A percentile compares a stretch with the other conserved stretches of the same genome.
Evolutionary conservation across 1,140 invertebrate genomes (phyloP).

Genomic region (Anoplophora glabripennis): DNA sequence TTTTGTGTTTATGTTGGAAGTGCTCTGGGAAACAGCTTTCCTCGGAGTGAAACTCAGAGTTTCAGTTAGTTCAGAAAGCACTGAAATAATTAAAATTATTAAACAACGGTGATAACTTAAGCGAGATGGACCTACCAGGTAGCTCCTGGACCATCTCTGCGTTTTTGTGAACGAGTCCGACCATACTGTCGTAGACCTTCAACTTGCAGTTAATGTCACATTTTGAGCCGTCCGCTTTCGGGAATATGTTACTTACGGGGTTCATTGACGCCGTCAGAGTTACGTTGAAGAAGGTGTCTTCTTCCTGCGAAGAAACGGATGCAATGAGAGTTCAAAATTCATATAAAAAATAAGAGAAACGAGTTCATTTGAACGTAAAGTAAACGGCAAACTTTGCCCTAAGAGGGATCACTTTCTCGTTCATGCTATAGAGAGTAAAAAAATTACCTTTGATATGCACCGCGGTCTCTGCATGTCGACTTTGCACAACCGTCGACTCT

Average conservation of each 20-base stretch:
- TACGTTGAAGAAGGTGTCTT: constrained; percentile 30
- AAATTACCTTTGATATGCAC: constrained; percentile 30
- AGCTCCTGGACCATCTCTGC: constrained; percentile 34
- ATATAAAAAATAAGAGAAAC: too few relatives aligned
- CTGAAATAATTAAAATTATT: constrained; percentile 15
- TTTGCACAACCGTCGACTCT: constrained; percentile 26
- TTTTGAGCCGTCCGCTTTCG: constrained; percentile 18
- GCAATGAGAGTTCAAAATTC: too few relatives aligned
- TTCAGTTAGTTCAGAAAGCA: constrained; percentile 35
- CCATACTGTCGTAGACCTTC: constrained; percentile 35
- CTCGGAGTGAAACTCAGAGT: constrained; percentile 27
- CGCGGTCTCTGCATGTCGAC: constrained; percentile 31
- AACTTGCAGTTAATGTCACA: constrained; percentile 44
- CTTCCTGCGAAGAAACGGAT: constrained; percentile 24
- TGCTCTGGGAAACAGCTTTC: constrained; percentile 10
- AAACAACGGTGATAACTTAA: neutral
- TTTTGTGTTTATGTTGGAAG: constrained; percentile 20
- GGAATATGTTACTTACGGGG: constrained; percentile 32
- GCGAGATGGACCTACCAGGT: constrained; percentile 26
- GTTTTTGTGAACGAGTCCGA: constrained; percentile 40
- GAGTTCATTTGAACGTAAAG: too few relatives aligned
- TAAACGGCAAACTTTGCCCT: too few relatives aligned
- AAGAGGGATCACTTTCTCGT: too few relatives aligned
- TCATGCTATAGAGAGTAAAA: too few relatives aligned
- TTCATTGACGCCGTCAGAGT: constrained; percentile 32